Base-by-base conservation (phyloP, 1,140 invertebrate genomes). In the Aphaenogaster floridana region DNA sequence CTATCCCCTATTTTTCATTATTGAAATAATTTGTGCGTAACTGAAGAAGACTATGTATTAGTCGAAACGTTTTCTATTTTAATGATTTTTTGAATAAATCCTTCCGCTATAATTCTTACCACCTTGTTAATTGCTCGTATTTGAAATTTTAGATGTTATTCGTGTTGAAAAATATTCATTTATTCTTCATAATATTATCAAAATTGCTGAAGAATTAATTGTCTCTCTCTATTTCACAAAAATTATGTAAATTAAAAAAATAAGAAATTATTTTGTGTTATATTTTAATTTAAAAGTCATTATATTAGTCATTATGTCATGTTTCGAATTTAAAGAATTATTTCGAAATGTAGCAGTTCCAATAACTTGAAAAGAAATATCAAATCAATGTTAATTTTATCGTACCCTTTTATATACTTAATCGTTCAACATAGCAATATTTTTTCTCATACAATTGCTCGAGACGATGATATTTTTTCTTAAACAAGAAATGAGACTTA, bases 321-420 rank as follows among this genome's bases (percentile, higher is more conserved):
- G 9, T 71, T 71, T 28, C 5, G 2, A 71, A 36, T 13, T 39
- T 36, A n/a, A 59, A 81, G 3, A 74, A 48, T 34, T 71, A 54
- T 81, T 69, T 54, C n/a, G 1, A 28, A 21, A 69, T 21, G 21
- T 21, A 64, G 13, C 7, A 54, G 28, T 72, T 34, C 5, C 21
- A 42, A 54, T 36, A 63, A 64, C 3, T 52, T 15, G 17, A 17
- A 11, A 34, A 21, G 11, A 79, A 68, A 45, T 17, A 50, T 50
- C 36, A 59, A 61, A 9, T 77, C 39, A 11, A 13, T 57, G 39
- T 69, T 81, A 45, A 81, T 57, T 81, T n/a, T 42, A n/a, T 34
- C 17, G 21, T 13, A 2, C 21, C 3, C 21, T 34, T 45, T 68
- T 68, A 57, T 13, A 80, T 64, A 50, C 45, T 81, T 63, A 39